Evolutionary conservation across 2,888 invertebrate genomes (phyloP).

Genomic region (Cheiracanthium punctorium): DNA sequence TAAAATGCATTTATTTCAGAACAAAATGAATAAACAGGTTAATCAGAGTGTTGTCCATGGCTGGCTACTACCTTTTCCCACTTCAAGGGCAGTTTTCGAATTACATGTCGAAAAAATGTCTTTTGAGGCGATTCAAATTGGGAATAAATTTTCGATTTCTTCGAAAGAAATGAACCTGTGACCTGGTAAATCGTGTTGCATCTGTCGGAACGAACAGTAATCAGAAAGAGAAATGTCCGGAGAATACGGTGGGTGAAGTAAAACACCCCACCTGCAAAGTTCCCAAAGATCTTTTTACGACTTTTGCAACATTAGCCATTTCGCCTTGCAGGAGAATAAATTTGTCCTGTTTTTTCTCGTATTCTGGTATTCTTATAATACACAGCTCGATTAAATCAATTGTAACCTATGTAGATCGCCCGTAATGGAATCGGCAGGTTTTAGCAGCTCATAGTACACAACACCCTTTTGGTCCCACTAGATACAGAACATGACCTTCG

Average conservation of each 20-base stretch:
- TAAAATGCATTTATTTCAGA: no score
- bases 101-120: no score
- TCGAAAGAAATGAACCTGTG: neutral
- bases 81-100: no score
- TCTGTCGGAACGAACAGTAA: neutral
- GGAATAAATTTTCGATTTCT: neutral
- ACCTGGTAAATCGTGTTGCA: neutral
- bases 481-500: neutral
- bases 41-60: no score
- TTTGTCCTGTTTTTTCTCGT: no score
- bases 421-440: neutral
- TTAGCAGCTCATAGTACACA: neutral
- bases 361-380: no score
- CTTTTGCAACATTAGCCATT: neutral
- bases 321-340: no score
- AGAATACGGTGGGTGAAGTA: neutral
- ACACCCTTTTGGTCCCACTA: neutral
- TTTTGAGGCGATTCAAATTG: no score
- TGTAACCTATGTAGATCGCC: neutral
- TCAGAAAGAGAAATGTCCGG: neutral
- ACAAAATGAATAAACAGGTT: no score
- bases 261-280: neutral
- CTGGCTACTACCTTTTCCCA: no score
- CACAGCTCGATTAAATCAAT: neutral
- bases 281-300: neutral